A percentile compares a stretch with the other conserved stretches of the same genome.
phyloP scores from a whole-genome alignment of 2,888 invertebrate species.

The Trachelus tabidus region DNA sequence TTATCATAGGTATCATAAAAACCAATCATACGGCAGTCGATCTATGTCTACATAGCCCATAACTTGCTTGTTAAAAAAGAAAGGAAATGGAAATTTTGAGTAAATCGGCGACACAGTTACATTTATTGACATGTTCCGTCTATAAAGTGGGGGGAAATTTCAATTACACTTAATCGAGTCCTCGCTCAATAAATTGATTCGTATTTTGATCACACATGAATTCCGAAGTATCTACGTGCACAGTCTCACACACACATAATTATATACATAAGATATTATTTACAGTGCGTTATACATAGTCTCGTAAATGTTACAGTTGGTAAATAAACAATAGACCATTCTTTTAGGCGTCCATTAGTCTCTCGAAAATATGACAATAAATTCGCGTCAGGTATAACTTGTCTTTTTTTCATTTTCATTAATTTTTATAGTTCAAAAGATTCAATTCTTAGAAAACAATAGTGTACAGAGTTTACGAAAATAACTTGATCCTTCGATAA shows the following conservation, averaged over 20 bases:
- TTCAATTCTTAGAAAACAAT: not conserved
- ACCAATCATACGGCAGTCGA: not conserved
- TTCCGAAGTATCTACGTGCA: not conserved
- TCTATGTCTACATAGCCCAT: not conserved
- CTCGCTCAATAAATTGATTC: not conserved
- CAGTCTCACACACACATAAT: not conserved
- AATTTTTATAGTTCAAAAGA: not conserved
- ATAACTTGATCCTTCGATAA: not conserved
- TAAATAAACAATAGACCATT: not conserved
- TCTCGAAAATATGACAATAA: not conserved
- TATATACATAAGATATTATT: conserved; percentile 4
- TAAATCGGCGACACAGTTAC: not conserved
- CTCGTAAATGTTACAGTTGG: not conserved
- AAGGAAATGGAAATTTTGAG: not conserved
- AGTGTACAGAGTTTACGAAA: not conserved
- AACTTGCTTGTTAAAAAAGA: not conserved
- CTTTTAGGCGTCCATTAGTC: not conserved
- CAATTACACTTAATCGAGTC: not conserved
- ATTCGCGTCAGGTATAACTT: not conserved
- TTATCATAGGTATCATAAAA: conserved; percentile 7
- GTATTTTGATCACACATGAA: not conserved
- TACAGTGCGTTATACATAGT: conserved; percentile 1
- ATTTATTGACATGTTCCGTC: not conserved
- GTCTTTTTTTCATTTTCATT: not conserved
- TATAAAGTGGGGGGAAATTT: not conserved